Base-by-base conservation (phyloP, 2,888 invertebrate genomes). In the Coenonympha glycerion region DNA sequence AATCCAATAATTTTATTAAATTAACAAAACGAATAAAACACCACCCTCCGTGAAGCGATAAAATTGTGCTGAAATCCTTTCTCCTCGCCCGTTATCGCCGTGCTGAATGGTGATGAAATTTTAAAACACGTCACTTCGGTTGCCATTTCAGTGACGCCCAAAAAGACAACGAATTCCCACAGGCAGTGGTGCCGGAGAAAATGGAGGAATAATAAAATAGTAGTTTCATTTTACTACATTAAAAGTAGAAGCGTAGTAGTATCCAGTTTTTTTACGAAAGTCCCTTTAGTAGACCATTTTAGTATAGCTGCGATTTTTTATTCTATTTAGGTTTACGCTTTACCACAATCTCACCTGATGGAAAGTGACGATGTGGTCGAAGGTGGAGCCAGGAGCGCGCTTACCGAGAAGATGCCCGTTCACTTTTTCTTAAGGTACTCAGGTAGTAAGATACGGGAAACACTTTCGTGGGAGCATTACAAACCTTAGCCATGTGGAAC, bases 81-180 rank as follows among this genome's bases (percentile, higher is more conserved):
- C 33, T 30, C 39, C 22, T 22, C 33, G 21, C 31, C 22, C 21
- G 19, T 19, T 42, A 19, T 31, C 44, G 22, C 22, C 31, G 13
- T 3, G 21, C 9, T 44, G 31, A 33, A 44, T 33, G 31, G 40
- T 46, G 26, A 40, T 50, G 39, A 46, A 46, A 50, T 50, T 46
- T 46, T 22, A 50, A 50, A 46, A 46, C 49, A 49, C 16, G 33
- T 40, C 26, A 40, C 46, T 40, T 33, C 31, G 33, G 31, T n/a
- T 24, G 21, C 46, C 15, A 26, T 40, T 50, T 22, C 19, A 16
- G 50, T 39, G 33, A 40, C 31, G 24, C 40, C 30, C 33, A 33
- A 33, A 45, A 19, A 34, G 26, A 33, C 19, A 39, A 39, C 13
- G 31, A 33, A 26, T 34, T 45, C 39, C 24, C 42, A 18, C 3